Evolutionary conservation across 2,888 invertebrate species (phyloP).

Genomic region (Brachylomia viminalis): DNA sequence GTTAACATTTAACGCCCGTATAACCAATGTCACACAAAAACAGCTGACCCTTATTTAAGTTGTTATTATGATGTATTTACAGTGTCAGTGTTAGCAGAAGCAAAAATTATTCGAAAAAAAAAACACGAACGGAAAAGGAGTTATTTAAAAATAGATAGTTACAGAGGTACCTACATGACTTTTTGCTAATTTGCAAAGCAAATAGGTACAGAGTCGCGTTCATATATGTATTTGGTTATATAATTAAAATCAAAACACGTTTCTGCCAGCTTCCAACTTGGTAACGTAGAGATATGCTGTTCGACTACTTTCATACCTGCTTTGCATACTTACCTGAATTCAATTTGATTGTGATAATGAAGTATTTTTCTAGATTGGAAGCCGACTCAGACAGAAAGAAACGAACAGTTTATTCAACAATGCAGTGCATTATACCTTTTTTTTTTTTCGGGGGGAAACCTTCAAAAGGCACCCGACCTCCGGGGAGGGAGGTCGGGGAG

Average conservation of each 20-base stretch:
- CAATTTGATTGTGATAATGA: slow-evolving; percentile 7
- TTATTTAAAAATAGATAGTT: slow-evolving; percentile 6
- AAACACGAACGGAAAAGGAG: slow-evolving; percentile 11
- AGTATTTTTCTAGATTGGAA: neutral
- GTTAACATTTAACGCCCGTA: neutral
- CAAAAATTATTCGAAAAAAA: too few species aligned
- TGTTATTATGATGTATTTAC: too few species aligned
- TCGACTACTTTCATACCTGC: slow-evolving; percentile 56
- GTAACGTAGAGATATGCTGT: slow-evolving; percentile 17
- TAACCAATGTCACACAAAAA: slow-evolving; percentile 8
- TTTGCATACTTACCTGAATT: slow-evolving; percentile 16
- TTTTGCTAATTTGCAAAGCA: slow-evolving; percentile 48
- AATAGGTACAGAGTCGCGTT: slow-evolving; percentile 35
- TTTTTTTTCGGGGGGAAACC: too few species aligned
- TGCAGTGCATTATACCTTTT: too few species aligned
- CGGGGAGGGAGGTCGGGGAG: too few species aligned
- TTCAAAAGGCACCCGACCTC: too few species aligned
- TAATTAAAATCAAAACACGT: slow-evolving; percentile 49
- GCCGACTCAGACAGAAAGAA: neutral
- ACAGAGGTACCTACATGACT: neutral
- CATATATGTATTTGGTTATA: slow-evolving; percentile 38
- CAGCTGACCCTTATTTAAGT: neutral
- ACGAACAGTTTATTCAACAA: too few species aligned
- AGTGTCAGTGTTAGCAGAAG: neutral
- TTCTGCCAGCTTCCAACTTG: slow-evolving; percentile 22